Conservation (phyloP, 35 echinoderm and acorn worm species). For the Chiridota heheva region DNA sequence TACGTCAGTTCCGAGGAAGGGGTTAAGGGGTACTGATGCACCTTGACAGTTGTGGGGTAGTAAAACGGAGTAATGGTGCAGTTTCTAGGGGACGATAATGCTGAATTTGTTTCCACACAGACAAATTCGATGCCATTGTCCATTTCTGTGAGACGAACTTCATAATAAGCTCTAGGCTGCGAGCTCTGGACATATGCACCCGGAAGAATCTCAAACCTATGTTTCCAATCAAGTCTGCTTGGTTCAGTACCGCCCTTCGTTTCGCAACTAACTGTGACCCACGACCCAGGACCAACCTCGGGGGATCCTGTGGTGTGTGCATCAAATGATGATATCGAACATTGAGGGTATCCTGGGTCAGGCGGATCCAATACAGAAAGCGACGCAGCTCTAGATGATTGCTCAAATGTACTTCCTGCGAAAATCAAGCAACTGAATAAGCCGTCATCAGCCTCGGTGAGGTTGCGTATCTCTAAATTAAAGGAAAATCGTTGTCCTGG, state of each 20-base stretch:
- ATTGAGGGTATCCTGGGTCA: conserved; percentile 10
- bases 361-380: conserved; percentile 38
- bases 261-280: conserved; percentile 39
- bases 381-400: conserved; percentile 45
- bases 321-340: conserved; percentile 36
- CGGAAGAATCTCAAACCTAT: conserved; percentile 53
- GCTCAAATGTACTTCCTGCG: conserved; percentile 22
- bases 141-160: conserved; percentile 56
- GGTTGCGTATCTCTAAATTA: conserved; percentile 38
- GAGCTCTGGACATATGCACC: conserved; percentile 17
- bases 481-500: no score
- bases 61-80: conserved; percentile 56
- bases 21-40: background rate
- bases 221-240: conserved; percentile 58
- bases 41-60: conserved; percentile 48
- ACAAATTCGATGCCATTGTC: conserved; percentile 60
- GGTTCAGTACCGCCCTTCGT: conserved; percentile 33
- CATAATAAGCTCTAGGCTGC: conserved; percentile 39
- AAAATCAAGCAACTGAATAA: conserved; percentile 57
- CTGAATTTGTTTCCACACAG: conserved; percentile 50
- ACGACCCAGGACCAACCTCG: conserved; percentile 36
- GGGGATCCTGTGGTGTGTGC: background rate
- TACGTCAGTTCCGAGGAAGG: conserved; percentile 35
- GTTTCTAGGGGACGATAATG: conserved; percentile 16
- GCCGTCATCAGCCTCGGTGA: conserved; percentile 25